Conservation (phyloP, 2,888 invertebrate species). For the Odontocerum albicorne region DNA sequence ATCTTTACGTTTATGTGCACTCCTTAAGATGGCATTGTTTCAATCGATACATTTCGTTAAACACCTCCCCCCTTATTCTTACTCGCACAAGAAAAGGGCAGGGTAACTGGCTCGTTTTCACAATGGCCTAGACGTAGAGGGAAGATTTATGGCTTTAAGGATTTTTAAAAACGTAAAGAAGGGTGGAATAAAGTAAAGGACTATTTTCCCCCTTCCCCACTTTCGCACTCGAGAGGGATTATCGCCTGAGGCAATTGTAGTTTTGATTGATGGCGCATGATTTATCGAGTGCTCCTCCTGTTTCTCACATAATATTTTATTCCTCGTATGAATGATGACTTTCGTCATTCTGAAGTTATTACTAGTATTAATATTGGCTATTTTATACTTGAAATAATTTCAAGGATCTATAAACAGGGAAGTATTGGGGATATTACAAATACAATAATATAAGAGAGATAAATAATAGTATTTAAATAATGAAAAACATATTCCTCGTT, state of each 20-base stretch:
- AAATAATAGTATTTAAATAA: too few species aligned
- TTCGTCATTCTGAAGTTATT: too few species aligned
- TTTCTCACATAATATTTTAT: background rate
- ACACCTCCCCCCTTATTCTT: slow-evolving; percentile 13
- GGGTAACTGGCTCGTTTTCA: slow-evolving; percentile 17
- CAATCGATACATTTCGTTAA: slow-evolving; percentile 19
- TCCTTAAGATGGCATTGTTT: slow-evolving; percentile 12
- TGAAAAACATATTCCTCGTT: too few species aligned
- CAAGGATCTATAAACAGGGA: too few species aligned
- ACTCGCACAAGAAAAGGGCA: slow-evolving; percentile 8
- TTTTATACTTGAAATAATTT: too few species aligned
- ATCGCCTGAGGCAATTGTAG: slow-evolving; percentile 30
- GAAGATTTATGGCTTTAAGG: slow-evolving; percentile 31
- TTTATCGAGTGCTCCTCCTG: slow-evolving; percentile 12
- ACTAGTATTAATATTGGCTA: too few species aligned
- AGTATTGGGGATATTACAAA: too few species aligned
- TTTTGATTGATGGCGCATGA: slow-evolving; percentile 24
- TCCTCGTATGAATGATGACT: too few species aligned
- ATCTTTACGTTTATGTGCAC: too few species aligned
- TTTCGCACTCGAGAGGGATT: slow-evolving; percentile 26
- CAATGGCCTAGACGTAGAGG: slow-evolving; percentile 29
- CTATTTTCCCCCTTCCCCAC: slow-evolving; percentile 13
- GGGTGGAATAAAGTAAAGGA: slow-evolving; percentile 22
- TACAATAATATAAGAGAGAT: too few species aligned
- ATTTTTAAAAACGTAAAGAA: slow-evolving; percentile 25